These are phyloP conservation scores for Hiodon alosoides DNA, from an alignment of 2,113 vertebrate genomes.

Conservation along the genomic window DNA sequence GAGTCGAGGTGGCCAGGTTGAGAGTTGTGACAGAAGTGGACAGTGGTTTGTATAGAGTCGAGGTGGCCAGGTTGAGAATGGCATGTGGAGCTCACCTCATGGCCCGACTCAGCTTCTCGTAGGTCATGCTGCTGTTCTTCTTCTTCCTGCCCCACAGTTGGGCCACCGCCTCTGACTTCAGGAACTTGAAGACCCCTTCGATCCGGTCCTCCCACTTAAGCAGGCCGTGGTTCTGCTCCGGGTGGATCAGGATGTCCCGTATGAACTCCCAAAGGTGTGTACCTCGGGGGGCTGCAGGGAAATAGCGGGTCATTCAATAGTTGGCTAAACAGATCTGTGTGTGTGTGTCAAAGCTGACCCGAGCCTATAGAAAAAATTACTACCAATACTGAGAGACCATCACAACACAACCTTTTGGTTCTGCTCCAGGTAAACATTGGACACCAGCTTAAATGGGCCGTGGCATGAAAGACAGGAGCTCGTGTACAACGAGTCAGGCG, in stretches of 20 bases:
- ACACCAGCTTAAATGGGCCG: not conserved
- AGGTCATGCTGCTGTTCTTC: slow-evolving; percentile 97
- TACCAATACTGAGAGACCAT: not conserved
- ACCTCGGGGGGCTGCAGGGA: slow-evolving; percentile 75
- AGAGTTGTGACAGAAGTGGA: not conserved
- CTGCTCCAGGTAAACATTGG: too few species aligned
- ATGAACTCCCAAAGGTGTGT: slow-evolving; percentile 98
- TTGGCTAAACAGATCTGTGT: not conserved
- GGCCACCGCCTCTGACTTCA: slow-evolving; percentile 91
- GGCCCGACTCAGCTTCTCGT: slow-evolving; percentile 92
- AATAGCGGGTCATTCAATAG: not conserved
- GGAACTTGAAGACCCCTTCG: slow-evolving; percentile 92
- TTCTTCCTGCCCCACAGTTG: slow-evolving; percentile 98
- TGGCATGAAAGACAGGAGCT: not conserved
- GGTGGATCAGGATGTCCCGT: slow-evolving; percentile 88
- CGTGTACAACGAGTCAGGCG: not conserved
- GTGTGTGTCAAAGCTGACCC: not conserved
- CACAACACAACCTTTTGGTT: too few species aligned
- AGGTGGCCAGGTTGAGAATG: not conserved
- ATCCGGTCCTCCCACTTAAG: slow-evolving; percentile 93
- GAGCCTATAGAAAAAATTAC: not conserved
- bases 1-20: too few species aligned
- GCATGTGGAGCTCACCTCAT: slow-evolving; percentile 75
- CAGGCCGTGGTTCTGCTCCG: slow-evolving; percentile 83
- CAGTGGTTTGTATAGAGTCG: not conserved